Percentiles rank a stretch among this genome's conserved stretches.
Evolutionary conservation across 2,888 invertebrate species (phyloP).

Genomic region (Sceliomorpha sp.): DNA sequence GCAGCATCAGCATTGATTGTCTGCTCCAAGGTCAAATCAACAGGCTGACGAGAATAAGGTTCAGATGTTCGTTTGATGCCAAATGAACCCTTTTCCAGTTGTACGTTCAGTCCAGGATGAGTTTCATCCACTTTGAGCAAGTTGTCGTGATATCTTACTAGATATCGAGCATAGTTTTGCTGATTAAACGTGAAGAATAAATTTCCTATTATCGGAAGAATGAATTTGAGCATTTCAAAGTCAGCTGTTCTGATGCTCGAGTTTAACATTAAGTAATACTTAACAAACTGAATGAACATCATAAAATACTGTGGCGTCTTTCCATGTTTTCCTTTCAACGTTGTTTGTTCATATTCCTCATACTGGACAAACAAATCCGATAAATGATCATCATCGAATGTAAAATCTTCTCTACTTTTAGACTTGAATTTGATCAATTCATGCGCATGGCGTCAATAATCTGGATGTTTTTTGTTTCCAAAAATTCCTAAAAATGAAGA

Average conservation of each 20-base stretch:
- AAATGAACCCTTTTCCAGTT: constrained; percentile 63
- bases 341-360: constrained; percentile 56
- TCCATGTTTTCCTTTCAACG: constrained; percentile 61
- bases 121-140: constrained; percentile 65
- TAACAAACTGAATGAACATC: constrained; percentile 62
- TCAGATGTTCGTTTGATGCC: constrained; percentile 66
- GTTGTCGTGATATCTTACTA: constrained; percentile 66
- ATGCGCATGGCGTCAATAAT: constrained; percentile 15
- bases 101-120: constrained; percentile 63
- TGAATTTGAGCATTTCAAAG: constrained; percentile 62
- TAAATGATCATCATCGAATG: constrained; percentile 6
- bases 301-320: constrained; percentile 69
- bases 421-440: not conserved
- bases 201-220: constrained; percentile 65
- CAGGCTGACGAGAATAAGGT: constrained; percentile 57
- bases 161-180: constrained; percentile 70
- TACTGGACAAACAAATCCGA: constrained; percentile 33
- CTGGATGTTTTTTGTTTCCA: constrained; percentile 31
- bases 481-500: constrained; percentile 62
- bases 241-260: constrained; percentile 67
- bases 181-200: constrained; percentile 71
- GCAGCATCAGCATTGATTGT: constrained; percentile 63
- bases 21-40: constrained; percentile 61
- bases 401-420: not conserved
- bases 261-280: constrained; percentile 62